phyloP scores from a whole-genome alignment of 2,797 vertebrate species.

The Psittacula derbiana region DNA sequence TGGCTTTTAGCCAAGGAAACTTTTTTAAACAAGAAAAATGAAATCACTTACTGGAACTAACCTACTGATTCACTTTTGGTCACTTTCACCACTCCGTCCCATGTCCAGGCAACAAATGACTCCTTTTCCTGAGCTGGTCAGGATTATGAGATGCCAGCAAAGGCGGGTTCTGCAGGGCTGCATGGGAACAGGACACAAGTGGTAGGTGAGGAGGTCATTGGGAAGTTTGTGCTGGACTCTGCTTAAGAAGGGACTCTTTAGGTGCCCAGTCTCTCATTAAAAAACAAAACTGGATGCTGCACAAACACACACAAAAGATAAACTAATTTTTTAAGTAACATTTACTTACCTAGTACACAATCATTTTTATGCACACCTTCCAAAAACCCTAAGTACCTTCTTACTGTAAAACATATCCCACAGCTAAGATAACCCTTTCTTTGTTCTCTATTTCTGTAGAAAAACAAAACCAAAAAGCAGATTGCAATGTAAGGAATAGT shows the following conservation, averaged over 20 bases:
- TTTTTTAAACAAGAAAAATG: background rate
- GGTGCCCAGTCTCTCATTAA: background rate
- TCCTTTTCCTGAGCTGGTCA: slow-evolving; percentile 35
- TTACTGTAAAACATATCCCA: background rate
- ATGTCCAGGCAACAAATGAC: slow-evolving; percentile 6
- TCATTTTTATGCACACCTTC: background rate
- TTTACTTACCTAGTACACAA: background rate
- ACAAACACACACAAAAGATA: background rate
- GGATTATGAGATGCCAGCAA: background rate
- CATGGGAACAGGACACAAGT: background rate
- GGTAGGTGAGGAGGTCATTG: background rate
- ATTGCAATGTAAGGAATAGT: background rate
- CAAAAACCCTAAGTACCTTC: background rate
- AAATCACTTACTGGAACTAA: slow-evolving; percentile 50
- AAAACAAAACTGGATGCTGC: background rate
- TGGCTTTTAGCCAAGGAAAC: background rate
- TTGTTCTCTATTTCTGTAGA: background rate
- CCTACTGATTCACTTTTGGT: slow-evolving; percentile 8
- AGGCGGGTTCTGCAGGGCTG: background rate
- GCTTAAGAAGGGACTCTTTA: background rate
- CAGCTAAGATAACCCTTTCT: background rate
- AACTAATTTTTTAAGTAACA: background rate
- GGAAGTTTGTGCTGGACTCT: background rate
- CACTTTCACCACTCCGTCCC: background rate
- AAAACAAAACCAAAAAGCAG: background rate